Conservation (phyloP, 35 echinoderm and acorn worm species). For the Patiria miniata region DNA sequence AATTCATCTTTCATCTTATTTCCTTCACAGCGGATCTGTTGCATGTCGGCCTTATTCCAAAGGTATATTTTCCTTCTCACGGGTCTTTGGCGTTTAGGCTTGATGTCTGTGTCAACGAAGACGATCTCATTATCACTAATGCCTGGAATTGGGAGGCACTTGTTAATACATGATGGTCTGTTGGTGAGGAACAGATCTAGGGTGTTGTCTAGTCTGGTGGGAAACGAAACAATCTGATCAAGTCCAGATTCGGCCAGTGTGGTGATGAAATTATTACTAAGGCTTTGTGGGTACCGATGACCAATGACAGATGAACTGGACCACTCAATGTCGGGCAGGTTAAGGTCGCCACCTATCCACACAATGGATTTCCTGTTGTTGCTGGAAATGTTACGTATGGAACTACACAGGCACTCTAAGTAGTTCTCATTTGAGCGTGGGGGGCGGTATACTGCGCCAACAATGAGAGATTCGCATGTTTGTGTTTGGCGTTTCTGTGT, state of each 20-base stretch:
- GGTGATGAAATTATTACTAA: conserved; percentile 37
- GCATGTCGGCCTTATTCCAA: conserved; percentile 45
- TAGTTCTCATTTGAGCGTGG: no score
- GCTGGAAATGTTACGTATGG: no score
- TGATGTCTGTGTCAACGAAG: conserved; percentile 33
- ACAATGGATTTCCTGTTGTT: no score
- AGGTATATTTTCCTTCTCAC: conserved; percentile 39
- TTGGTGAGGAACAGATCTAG: no score
- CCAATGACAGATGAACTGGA: not conserved
- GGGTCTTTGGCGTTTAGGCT: conserved; percentile 41
- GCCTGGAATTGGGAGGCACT: conserved; percentile 45
- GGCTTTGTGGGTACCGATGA: conserved; percentile 38
- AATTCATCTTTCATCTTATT: no score
- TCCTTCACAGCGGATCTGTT: conserved; percentile 3
- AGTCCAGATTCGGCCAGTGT: conserved; percentile 48
- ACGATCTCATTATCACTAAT: conserved; percentile 49
- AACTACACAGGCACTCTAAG: no score
- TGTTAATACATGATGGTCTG: conserved; percentile 57
- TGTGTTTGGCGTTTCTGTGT: not conserved
- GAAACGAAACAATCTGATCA: conserved; percentile 57
- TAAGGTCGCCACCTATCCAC: conserved; percentile 64
- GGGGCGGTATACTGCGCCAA: conserved; percentile 41
- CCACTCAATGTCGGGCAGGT: conserved; percentile 67
- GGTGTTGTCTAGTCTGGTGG: conserved; percentile 53
- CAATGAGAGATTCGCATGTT: conserved; percentile 30